Conservation (phyloP, 1,140 invertebrate species). For the Temnothorax longispinosus region DNA sequence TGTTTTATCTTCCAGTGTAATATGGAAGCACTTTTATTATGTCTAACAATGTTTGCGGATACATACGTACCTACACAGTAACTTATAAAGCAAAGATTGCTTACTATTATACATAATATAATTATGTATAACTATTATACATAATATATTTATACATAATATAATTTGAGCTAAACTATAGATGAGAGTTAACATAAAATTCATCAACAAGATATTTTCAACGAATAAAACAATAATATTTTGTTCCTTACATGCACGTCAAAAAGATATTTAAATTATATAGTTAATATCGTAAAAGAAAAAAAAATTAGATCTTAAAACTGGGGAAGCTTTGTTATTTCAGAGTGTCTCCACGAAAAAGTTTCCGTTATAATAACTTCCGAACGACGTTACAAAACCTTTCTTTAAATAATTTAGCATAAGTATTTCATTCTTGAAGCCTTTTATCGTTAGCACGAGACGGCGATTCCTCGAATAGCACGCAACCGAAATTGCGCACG, state of each 20-base stretch:
- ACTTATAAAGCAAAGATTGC: too few relatives aligned
- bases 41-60: too few relatives aligned
- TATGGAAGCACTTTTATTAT: too few relatives aligned
- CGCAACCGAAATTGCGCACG: constrained; percentile 58
- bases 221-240: background rate
- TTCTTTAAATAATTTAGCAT: constrained; percentile 12
- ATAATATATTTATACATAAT: too few relatives aligned
- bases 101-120: too few relatives aligned
- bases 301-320: background rate
- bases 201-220: background rate
- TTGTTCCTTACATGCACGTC: background rate
- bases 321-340: background rate
- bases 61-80: too few relatives aligned
- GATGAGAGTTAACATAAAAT: too few relatives aligned
- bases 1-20: too few relatives aligned
- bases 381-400: background rate
- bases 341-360: background rate
- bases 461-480: constrained; percentile 47
- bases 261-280: background rate
- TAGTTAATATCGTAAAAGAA: background rate
- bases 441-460: constrained; percentile 36
- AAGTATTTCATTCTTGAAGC: constrained; percentile 49
- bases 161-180: too few relatives aligned
- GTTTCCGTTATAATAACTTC: background rate
- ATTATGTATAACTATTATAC: too few relatives aligned